Percentiles rank a stretch among this genome's conserved stretches.
Evolutionary conservation across 2,113 vertebrate genomes (phyloP).

Genomic region (Alosa alosa): DNA sequence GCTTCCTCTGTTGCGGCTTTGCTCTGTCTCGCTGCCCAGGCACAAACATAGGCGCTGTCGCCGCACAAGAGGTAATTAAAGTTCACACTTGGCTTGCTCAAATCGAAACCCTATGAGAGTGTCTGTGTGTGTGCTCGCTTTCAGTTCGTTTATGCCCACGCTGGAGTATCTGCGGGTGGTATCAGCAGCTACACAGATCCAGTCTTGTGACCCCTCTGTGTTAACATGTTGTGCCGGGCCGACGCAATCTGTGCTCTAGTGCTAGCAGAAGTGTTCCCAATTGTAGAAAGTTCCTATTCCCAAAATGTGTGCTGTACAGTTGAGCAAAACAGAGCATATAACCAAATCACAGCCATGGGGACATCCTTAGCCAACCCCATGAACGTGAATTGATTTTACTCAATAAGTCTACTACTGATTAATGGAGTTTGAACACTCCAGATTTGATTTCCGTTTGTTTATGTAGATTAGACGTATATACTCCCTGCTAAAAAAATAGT

Average conservation of each 20-base stretch:
- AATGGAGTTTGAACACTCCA: no score
- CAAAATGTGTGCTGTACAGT: not conserved
- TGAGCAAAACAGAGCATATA: no score
- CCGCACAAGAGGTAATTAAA: slow-evolving; percentile 32
- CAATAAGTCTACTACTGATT: no score
- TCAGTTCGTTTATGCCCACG: not conserved
- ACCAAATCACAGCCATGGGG: no score
- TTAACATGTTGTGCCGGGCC: not conserved
- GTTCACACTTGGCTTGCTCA: slow-evolving; percentile 38
- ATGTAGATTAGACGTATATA: no score
- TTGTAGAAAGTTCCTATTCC: not conserved
- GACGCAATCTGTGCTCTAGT: not conserved
- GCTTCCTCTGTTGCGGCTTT: slow-evolving; percentile 28
- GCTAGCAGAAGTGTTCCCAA: not conserved
- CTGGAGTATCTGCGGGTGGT: not conserved
- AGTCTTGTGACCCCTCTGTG: not conserved
- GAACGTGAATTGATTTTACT: no score
- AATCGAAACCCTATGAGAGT: slow-evolving; percentile 23
- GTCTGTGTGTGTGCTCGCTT: not conserved
- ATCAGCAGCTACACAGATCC: not conserved
- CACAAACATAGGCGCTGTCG: slow-evolving; percentile 17
- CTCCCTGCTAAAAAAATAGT: no score
- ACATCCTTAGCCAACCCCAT: no score
- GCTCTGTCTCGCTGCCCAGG: not conserved
- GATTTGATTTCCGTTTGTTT: no score